Conservation (phyloP, 2,888 invertebrate species). For the Dastarcus helophoroides region DNA sequence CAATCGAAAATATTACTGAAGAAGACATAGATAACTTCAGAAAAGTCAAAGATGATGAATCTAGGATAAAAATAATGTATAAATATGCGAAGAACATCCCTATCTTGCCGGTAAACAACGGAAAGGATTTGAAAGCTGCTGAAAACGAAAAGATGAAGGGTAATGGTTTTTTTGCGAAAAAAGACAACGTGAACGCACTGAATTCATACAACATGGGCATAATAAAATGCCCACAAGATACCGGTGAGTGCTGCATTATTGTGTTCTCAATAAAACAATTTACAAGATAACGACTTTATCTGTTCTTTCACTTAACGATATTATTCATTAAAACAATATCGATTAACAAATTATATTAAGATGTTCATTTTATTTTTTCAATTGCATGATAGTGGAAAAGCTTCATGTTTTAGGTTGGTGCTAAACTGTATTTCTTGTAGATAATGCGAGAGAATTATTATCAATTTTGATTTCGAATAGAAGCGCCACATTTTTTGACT, state of each 20-base stretch:
- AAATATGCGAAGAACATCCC: conserved; percentile 32
- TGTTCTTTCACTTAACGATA: conserved; percentile 3
- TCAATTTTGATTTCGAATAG: conserved; percentile 67
- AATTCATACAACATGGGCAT: conserved; percentile 59
- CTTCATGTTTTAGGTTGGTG: too few relatives aligned
- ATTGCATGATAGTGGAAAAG: too few relatives aligned
- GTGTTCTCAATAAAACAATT: neutral
- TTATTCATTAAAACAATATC: conserved; percentile 5
- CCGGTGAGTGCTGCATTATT: conserved; percentile 44
- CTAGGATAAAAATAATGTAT: conserved; percentile 52
- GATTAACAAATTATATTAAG: too few relatives aligned
- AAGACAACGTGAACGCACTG: conserved; percentile 57
- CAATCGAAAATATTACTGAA: conserved; percentile 35
- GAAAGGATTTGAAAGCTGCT: conserved; percentile 49
- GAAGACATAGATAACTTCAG: conserved; percentile 52
- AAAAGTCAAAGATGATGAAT: conserved; percentile 49
- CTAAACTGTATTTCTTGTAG: conserved; percentile 36
- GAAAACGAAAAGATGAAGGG: conserved; percentile 57
- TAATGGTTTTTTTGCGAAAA: conserved; percentile 59
- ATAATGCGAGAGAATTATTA: conserved; percentile 40
- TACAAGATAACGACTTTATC: conserved; percentile 1
- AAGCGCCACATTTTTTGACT: conserved; percentile 66
- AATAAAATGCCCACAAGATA: conserved; percentile 51
- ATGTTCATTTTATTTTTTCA: too few relatives aligned
- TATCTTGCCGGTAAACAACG: conserved; percentile 33